Conservation (phyloP, 2,888 invertebrate species). For the Linnaemya tessellans region DNA sequence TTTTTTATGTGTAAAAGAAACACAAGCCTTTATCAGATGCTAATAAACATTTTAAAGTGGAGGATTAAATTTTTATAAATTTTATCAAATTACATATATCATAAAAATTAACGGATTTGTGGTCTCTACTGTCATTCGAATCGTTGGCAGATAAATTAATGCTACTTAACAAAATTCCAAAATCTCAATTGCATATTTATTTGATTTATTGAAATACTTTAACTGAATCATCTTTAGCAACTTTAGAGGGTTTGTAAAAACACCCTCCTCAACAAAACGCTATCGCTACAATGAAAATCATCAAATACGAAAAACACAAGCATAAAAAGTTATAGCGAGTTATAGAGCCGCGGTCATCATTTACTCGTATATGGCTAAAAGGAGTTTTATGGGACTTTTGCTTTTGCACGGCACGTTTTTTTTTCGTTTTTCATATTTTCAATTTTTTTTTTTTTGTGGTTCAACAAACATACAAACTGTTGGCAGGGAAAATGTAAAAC, state of each 20-base stretch:
- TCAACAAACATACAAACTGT: slow-evolving; percentile 46
- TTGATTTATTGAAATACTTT: no score
- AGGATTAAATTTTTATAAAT: no score
- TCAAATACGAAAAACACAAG: slow-evolving; percentile 26
- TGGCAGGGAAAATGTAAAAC: background rate
- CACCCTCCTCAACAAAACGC: slow-evolving; percentile 5
- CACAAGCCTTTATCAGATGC: no score
- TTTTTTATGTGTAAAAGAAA: no score
- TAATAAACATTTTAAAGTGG: no score
- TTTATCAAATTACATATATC: no score
- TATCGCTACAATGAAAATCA: slow-evolving; percentile 29
- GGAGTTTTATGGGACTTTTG: slow-evolving; percentile 67
- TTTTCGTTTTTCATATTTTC: slow-evolving; percentile 5
- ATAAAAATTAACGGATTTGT: no score
- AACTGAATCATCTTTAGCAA: no score
- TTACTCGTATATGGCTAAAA: slow-evolving; percentile 49
- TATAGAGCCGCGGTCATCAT: slow-evolving; percentile 49
- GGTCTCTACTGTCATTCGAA: no score
- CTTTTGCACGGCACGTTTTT: slow-evolving; percentile 67
- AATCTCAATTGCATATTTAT: no score
- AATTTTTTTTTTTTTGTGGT: slow-evolving; percentile 3
- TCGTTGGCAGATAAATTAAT: no score
- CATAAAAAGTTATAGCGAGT: slow-evolving; percentile 18
- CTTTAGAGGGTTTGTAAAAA: background rate
- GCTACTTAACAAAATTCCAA: no score